Conservation (phyloP, 2,888 invertebrate genomes). For the Marronus borbonicus region DNA sequence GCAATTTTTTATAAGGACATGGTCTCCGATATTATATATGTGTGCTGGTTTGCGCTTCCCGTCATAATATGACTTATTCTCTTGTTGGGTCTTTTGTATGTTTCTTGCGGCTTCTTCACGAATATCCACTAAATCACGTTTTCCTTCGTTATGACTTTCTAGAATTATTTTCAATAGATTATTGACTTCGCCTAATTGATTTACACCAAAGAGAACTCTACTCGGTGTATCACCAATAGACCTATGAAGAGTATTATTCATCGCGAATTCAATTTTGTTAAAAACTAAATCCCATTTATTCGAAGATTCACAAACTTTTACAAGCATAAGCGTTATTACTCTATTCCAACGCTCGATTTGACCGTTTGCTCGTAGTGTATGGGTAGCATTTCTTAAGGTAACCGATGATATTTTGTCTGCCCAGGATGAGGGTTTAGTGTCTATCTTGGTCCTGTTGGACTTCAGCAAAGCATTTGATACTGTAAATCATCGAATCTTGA, state of each 20-base stretch:
- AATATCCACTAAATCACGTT: background rate
- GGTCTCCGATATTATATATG: constrained; percentile 53
- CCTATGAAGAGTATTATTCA: constrained; percentile 42
- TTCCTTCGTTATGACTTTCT: no score
- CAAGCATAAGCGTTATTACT: no score
- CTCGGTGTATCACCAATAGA: constrained; percentile 59
- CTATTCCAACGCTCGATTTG: no score
- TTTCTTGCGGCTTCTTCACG: background rate
- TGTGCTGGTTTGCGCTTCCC: constrained; percentile 56
- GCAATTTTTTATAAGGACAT: no score
- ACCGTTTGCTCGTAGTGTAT: no score
- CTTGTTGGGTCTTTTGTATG: background rate
- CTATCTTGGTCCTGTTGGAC: no score
- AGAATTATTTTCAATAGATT: background rate
- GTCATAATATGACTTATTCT: constrained; percentile 46
- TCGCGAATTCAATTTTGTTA: constrained; percentile 17
- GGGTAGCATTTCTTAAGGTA: no score
- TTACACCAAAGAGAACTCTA: constrained; percentile 58
- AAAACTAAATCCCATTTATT: constrained; percentile 38
- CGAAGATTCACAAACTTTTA: constrained; percentile 5
- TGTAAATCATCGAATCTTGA: no score
- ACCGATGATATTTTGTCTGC: no score
- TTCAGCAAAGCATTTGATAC: no score
- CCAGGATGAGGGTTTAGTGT: no score
- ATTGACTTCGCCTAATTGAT: constrained; percentile 57